Conservation (phyloP, 2,113 vertebrate species). For the Clupea harengus region DNA sequence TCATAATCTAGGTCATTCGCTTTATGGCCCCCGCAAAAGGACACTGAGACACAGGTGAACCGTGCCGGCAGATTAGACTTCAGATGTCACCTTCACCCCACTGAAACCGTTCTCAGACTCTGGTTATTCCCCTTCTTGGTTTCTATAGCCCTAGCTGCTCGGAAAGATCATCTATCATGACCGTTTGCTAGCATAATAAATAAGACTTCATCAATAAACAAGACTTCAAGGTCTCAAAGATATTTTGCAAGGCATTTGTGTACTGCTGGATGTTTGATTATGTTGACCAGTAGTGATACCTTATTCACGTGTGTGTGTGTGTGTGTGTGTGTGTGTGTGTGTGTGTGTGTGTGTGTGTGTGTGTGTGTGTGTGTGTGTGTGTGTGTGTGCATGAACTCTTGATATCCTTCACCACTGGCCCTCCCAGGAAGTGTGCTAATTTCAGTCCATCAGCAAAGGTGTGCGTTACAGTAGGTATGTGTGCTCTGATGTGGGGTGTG, state of each 20-base stretch:
- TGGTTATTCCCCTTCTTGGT: neutral
- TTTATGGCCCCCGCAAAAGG: neutral
- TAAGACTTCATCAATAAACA: neutral
- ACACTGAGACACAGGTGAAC: neutral
- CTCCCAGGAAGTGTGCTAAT: constrained; percentile 28
- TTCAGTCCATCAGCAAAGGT: constrained; percentile 32
- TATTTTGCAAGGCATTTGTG: neutral
- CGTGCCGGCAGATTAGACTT: neutral
- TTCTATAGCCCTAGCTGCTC: neutral
- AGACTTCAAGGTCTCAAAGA: neutral
- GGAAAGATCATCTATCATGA: neutral
- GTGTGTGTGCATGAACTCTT: neutral
- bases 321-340: neutral
- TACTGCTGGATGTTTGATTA: neutral
- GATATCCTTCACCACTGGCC: neutral
- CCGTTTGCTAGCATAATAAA: neutral
- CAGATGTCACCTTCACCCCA: neutral
- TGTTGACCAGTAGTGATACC: neutral
- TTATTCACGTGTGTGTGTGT: neutral
- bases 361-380: neutral
- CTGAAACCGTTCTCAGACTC: neutral
- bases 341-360: neutral
- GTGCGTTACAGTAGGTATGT: constrained; percentile 39
- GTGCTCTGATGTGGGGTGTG: neutral
- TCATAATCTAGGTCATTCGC: neutral